phyloP scores from a whole-genome alignment of 2,113 vertebrate genomes.

The Stictonetta naevosa region DNA sequence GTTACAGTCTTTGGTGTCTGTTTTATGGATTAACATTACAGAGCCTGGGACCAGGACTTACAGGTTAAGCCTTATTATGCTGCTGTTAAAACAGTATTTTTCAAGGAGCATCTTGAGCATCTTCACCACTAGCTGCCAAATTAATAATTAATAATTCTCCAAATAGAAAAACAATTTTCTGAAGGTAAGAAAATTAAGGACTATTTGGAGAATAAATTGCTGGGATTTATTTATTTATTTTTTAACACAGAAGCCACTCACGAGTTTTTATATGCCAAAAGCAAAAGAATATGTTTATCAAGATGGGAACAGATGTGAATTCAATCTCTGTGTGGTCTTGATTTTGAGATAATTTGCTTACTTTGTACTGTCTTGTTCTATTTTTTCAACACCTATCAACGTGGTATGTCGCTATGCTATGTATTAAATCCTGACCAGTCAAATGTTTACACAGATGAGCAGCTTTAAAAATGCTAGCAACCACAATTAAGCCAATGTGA shows the following conservation, averaged over 20 bases:
- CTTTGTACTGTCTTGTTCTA: not conserved
- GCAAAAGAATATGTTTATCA: not conserved
- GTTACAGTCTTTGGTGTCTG: not conserved
- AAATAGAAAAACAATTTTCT: not conserved
- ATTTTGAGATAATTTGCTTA: not conserved
- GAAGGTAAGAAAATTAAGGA: not conserved
- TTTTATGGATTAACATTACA: not conserved
- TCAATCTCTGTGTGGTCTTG: not conserved
- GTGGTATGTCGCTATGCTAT: not conserved
- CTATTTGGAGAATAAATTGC: not conserved
- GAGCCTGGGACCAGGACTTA: not conserved
- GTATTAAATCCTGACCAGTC: not conserved
- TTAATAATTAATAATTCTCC: not conserved
- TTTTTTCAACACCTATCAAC: not conserved
- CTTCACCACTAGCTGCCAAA: not conserved
- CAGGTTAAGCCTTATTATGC: not conserved
- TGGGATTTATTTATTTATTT: not conserved
- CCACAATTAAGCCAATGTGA: not conserved
- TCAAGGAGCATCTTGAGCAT: accelerated
- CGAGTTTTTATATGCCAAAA: not conserved
- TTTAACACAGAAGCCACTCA: not conserved
- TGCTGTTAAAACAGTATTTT: not conserved
- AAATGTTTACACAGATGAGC: not conserved
- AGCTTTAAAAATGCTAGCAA: not conserved
- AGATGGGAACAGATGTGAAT: not conserved